A percentile compares a stretch with the other conserved stretches of the same genome.
Evolutionary conservation across 2,797 vertebrate genomes (phyloP).

Genomic region (Apogon talboti): DNA sequence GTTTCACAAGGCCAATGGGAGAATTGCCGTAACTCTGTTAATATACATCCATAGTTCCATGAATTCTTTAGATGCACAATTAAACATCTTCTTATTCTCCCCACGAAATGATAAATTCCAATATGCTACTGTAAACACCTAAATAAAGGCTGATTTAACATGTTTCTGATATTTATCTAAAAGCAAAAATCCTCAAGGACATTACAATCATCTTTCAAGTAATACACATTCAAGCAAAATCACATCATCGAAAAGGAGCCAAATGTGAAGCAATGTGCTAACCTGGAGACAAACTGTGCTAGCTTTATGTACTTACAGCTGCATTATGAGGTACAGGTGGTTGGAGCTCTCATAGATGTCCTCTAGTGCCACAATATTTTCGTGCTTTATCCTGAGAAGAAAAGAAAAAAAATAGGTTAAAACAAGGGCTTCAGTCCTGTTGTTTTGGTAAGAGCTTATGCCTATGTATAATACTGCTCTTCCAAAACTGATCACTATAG

Average conservation of each 20-base stretch:
- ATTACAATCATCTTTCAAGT: slow-evolving; percentile 5
- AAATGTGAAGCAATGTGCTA: slow-evolving; percentile 27
- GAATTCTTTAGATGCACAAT: too few species aligned
- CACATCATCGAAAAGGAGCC: slow-evolving; percentile 26
- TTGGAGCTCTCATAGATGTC: slow-evolving; percentile 98
- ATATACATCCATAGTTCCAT: too few species aligned
- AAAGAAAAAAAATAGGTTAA: neutral
- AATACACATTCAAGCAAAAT: slow-evolving; percentile 15
- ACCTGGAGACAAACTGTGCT: slow-evolving; percentile 27
- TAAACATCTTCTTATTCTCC: too few species aligned
- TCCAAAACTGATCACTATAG: too few species aligned
- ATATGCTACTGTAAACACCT: too few species aligned
- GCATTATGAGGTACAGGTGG: slow-evolving; percentile 98
- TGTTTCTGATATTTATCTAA: neutral
- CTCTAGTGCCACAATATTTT: slow-evolving; percentile 98
- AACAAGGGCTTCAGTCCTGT: neutral
- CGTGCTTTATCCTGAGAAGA: slow-evolving; percentile 93
- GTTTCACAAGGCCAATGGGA: too few species aligned
- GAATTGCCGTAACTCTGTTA: too few species aligned
- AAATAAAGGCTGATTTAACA: too few species aligned
- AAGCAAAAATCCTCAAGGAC: slow-evolving; percentile 27
- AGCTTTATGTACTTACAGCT: slow-evolving; percentile 90
- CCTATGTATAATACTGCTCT: too few species aligned
- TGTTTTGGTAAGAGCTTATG: slow-evolving; percentile 33
- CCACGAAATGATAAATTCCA: too few species aligned